Percentiles rank a stretch among this genome's conserved stretches.
Evolutionary conservation across 92 coral and sea anemone genomes (phyloP).

Genomic region (Isaurus tuberculatus): DNA sequence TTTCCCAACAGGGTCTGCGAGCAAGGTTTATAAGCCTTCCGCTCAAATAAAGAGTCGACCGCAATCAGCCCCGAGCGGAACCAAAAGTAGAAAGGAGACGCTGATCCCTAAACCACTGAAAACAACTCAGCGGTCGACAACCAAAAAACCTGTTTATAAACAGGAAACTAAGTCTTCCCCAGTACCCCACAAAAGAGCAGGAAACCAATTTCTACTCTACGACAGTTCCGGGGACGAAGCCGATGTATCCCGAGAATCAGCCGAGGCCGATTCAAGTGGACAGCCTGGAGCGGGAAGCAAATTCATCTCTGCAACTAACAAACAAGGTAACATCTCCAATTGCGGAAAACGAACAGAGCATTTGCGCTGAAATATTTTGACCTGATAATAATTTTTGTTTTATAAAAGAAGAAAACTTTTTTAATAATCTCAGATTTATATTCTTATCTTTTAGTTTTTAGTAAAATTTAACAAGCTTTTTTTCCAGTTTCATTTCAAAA

Average conservation of each 20-base stretch:
- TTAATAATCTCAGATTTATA: too few relatives aligned
- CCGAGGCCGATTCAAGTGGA: background rate
- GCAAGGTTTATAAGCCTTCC: background rate
- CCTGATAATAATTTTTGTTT: too few relatives aligned
- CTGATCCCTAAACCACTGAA: background rate
- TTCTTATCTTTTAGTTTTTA: too few relatives aligned
- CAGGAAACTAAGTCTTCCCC: background rate
- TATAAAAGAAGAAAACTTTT: too few relatives aligned
- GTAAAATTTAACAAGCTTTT: too few relatives aligned
- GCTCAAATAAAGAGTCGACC: slow-evolving; percentile 6
- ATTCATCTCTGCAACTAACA: background rate
- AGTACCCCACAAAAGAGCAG: background rate
- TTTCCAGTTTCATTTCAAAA: too few relatives aligned
- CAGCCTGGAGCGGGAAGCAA: background rate
- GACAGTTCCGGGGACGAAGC: background rate
- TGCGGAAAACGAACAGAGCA: background rate
- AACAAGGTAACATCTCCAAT: background rate
- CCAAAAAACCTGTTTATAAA: background rate
- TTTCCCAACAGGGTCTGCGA: background rate
- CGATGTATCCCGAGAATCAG: background rate
- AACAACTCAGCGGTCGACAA: background rate
- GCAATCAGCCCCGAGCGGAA: slow-evolving; percentile 20
- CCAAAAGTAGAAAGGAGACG: background rate
- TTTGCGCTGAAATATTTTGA: too few relatives aligned
- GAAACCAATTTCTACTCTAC: background rate